Conservation (phyloP, 2,113 vertebrate genomes). For the Circaetus cinerascens region DNA sequence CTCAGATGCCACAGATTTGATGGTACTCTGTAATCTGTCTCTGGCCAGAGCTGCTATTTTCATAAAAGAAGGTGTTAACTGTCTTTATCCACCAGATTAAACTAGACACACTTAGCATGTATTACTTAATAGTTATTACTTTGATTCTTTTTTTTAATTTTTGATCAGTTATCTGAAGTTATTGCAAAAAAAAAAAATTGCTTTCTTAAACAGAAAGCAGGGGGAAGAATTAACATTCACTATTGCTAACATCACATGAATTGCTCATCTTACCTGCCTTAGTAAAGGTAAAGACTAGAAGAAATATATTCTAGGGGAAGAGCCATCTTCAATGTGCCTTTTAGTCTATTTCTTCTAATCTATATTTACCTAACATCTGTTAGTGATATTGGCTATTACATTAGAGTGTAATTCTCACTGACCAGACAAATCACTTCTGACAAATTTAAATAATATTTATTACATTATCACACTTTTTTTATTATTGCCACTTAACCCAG, state of each 20-base stretch:
- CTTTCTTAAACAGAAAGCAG: background rate
- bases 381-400: background rate
- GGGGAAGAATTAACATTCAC: background rate
- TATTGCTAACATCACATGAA: background rate
- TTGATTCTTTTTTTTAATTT: background rate
- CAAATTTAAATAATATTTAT: background rate
- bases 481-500: background rate
- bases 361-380: background rate
- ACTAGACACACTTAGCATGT: background rate
- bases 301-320: background rate
- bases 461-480: background rate
- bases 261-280: background rate
- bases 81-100: background rate
- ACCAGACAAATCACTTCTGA: background rate
- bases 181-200: background rate
- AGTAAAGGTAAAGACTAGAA: background rate
- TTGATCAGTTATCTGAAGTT: background rate
- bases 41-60: background rate
- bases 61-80: background rate
- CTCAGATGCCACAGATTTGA: background rate
- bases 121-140: background rate
- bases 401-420: background rate
- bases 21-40: background rate
- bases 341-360: background rate
- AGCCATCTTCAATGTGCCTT: background rate